Percentiles rank a stretch among this genome's conserved stretches.
Conservation (phyloP, 2,888 invertebrate species). For the Podabrus alpinus region DNA sequence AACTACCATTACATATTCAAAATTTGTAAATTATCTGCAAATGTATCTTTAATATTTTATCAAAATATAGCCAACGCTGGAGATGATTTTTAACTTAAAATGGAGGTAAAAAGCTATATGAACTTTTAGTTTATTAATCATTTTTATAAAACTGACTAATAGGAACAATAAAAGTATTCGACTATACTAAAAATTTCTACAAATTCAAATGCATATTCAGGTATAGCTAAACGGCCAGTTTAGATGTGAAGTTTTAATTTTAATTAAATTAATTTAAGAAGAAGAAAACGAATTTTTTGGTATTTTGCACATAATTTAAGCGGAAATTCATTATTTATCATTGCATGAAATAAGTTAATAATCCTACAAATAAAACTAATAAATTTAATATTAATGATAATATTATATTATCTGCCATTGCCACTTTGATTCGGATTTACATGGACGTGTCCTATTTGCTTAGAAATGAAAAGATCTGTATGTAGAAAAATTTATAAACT, state of each 20-base stretch:
- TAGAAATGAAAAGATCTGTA: neutral
- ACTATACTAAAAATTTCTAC: neutral
- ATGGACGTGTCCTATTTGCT: neutral
- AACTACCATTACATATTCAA: neutral
- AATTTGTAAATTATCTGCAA: neutral
- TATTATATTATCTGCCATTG: too few species aligned
- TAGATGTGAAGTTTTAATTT: neutral
- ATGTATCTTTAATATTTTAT: neutral
- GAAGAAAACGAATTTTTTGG: neutral
- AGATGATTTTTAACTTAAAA: neutral
- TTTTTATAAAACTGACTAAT: neutral
- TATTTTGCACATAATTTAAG: neutral
- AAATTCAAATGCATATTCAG: too few species aligned
- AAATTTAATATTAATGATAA: too few species aligned
- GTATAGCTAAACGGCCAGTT: neutral
- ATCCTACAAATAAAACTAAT: too few species aligned
- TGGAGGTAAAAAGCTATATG: neutral
- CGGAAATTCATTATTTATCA: too few species aligned
- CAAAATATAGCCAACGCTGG: neutral
- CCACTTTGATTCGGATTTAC: too few species aligned
- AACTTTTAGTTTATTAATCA: neutral
- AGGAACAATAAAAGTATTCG: neutral
- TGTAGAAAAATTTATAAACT: neutral
- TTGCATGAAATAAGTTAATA: too few species aligned
- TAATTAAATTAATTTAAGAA: neutral